phyloP scores from a whole-genome alignment of 2,797 vertebrate genomes.

The Leptoclinus maculatus region DNA sequence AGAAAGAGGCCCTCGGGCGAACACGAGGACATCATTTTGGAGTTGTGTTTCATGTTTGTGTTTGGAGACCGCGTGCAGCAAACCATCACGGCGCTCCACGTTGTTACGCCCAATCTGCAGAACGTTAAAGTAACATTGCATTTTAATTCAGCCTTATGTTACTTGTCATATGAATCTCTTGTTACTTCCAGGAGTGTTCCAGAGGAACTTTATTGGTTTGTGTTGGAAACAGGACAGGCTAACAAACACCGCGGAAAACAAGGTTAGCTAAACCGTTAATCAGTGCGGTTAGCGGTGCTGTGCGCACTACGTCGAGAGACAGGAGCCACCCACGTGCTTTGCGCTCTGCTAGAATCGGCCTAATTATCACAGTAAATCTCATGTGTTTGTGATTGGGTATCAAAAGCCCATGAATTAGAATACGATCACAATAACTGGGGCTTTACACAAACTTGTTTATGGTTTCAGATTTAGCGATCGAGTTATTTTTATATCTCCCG shows the following conservation, averaged over 20 bases:
- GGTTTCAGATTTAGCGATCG: conserved; percentile 8
- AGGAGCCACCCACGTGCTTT: conserved; percentile 30
- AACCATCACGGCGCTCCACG: conserved; percentile 22
- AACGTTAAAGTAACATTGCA: background rate
- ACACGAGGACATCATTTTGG: conserved; percentile 31
- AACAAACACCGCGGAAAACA: conserved; percentile 25
- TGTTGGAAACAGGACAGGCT: conserved; percentile 34
- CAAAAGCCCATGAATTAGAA: conserved; percentile 7
- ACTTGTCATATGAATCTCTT: background rate
- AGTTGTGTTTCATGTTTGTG: conserved; percentile 50
- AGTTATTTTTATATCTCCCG: conserved; percentile 43
- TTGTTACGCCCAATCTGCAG: conserved; percentile 31
- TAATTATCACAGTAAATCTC: background rate
- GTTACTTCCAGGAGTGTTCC: conserved; percentile 5
- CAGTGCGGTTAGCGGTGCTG: conserved; percentile 1
- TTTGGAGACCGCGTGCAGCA: conserved; percentile 35
- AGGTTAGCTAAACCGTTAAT: conserved; percentile 37
- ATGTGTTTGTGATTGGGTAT: background rate
- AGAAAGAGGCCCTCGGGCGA: conserved; percentile 38
- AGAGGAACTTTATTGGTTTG: conserved; percentile 1
- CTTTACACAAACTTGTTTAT: conserved; percentile 1
- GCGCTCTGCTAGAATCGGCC: background rate
- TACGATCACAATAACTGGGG: background rate
- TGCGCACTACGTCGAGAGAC: background rate
- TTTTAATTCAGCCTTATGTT: background rate